Conservation (phyloP, 2,797 vertebrate species). For the Brachymystax lenok region DNA sequence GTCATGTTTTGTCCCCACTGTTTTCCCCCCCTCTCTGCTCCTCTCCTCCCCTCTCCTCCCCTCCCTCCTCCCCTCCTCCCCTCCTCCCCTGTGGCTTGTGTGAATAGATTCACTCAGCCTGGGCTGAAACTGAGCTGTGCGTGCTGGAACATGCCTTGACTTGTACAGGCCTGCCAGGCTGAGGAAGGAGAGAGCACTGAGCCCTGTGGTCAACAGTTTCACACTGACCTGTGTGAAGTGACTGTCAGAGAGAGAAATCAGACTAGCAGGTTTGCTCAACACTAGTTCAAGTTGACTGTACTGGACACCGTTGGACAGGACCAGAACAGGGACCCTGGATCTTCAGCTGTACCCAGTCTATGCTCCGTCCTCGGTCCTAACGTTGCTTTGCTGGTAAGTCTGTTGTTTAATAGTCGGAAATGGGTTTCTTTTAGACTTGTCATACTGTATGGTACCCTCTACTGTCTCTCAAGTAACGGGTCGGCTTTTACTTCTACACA, state of each 20-base stretch:
- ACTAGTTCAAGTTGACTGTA: slow-evolving; percentile 15
- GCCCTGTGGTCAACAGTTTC: slow-evolving; percentile 64
- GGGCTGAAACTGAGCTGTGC: slow-evolving; percentile 29
- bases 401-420: neutral
- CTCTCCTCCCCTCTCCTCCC: neutral
- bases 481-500: too few relatives aligned
- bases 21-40: slow-evolving; percentile 59
- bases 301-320: slow-evolving; percentile 14
- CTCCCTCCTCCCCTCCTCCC: slow-evolving; percentile 62
- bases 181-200: slow-evolving; percentile 28
- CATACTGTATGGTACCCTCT: neutral
- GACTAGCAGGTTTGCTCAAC: slow-evolving; percentile 32
- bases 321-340: neutral
- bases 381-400: neutral
- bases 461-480: slow-evolving; percentile 20
- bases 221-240: slow-evolving; percentile 54
- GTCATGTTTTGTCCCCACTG: slow-evolving; percentile 67
- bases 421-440: neutral
- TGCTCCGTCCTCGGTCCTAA: neutral
- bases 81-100: slow-evolving; percentile 51
- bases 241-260: slow-evolving; percentile 38
- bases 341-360: neutral
- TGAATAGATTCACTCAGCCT: slow-evolving; percentile 56
- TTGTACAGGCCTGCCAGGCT: slow-evolving; percentile 69
- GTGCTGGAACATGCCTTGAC: slow-evolving; percentile 81